Base-by-base conservation (phyloP, 2,797 vertebrate genomes). In the Oryzias sinensis region DNA sequence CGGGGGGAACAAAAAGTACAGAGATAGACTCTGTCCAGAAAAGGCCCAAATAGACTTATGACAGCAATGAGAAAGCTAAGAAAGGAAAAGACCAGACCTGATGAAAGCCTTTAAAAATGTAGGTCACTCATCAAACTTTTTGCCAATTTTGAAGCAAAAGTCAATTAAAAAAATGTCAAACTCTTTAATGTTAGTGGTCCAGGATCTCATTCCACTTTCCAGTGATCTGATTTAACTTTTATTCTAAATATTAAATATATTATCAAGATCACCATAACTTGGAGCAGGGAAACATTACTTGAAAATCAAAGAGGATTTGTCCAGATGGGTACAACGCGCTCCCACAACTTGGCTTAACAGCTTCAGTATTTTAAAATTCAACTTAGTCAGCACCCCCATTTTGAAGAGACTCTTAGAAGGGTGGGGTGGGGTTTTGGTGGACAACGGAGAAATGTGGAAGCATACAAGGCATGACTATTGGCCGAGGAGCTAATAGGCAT, bases 401-500 rank as follows among this genome's bases (percentile, higher is more conserved):
- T 37, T 4, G 9, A 37, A 37, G 9, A 77, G 82, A 79, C 78
- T 3, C 7, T 33, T 33, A 81, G 80, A 76, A 62, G 20, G 29
- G 43, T 25, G 43, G n/a, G 22, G 2, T 25, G 51, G 17, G 1
- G 18, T 4, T 22, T 4, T 54, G 42, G 53, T 48, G 56, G 17
- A 57, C 20, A 57, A 27, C 14, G 14, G 62, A 69, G 59, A 56
- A 72, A 72, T 65, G 79, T 59, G 65, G 72, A 50, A 47, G 74
- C 60, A 58, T 25, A 61, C 79, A 76, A 70, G 82, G 69, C 82
- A 87, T 84, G 89, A 88, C 87, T 88, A 87, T 87, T 87, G 85
- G 84, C 87, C 73, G 60, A 77, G 80, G 74, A 87, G 82, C 84
- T 90, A 92, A 91, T 91, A 89, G 88, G 85, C 88, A 87, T 84